Percentiles rank a stretch among this genome's conserved stretches.
Conservation (phyloP, 2,113 vertebrate genomes). For the Brienomyrus brachyistius region DNA sequence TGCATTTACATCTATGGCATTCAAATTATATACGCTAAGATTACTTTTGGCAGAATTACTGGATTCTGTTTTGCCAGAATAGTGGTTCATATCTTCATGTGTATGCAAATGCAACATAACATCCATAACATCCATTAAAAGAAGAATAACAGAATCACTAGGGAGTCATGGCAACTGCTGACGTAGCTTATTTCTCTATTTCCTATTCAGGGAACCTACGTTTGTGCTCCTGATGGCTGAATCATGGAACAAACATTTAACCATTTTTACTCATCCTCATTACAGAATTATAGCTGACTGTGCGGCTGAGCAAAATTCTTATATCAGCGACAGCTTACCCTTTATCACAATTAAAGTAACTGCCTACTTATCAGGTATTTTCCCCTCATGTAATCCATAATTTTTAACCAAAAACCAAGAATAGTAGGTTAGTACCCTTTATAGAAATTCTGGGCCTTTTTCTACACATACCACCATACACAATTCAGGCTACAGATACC, state of each 20-base stretch:
- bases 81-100: neutral
- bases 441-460: neutral
- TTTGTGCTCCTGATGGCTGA: neutral
- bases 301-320: neutral
- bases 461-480: neutral
- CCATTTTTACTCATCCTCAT: neutral
- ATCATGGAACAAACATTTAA: neutral
- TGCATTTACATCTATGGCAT: neutral
- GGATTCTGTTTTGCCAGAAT: neutral
- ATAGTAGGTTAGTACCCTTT: neutral
- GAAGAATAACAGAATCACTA: neutral
- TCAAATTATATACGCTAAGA: neutral
- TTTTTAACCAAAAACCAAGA: neutral
- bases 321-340: neutral
- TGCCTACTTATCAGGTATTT: neutral
- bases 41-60: neutral
- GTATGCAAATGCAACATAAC: neutral
- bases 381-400: neutral
- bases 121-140: neutral
- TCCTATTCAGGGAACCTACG: neutral
- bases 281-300: neutral
- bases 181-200: neutral
- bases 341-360: neutral
- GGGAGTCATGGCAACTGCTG: neutral
- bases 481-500: neutral